Percentiles rank a stretch among this genome's conserved stretches.
Evolutionary conservation across 2,113 vertebrate species (phyloP).

Genomic region (Pyrgilauda ruficollis): DNA sequence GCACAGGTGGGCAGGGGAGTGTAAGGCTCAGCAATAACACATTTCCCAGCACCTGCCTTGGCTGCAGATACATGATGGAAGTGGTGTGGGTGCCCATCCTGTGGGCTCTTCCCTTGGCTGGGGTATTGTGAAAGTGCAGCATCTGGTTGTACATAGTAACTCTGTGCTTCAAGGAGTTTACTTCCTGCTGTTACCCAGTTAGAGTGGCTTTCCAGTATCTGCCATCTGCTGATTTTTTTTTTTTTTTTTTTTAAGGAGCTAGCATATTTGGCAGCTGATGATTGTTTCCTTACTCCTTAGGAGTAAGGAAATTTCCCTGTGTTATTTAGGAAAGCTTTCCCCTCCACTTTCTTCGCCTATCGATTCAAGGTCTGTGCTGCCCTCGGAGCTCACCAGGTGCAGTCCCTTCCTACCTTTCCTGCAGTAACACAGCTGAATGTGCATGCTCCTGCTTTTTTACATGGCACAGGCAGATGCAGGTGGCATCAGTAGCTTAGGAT

Average conservation of each 20-base stretch:
- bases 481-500: not conserved
- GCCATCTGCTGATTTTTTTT: not conserved
- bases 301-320: not conserved
- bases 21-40: fast-evolving
- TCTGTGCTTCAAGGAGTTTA: not conserved
- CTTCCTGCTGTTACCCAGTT: not conserved
- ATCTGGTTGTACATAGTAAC: not conserved
- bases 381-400: not conserved
- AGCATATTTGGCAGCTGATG: not conserved
- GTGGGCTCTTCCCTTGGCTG: no score
- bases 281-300: not conserved
- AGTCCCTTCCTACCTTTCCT: not conserved
- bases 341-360: not conserved
- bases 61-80: not conserved
- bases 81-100: not conserved
- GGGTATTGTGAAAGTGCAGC: not conserved
- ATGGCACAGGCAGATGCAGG: not conserved
- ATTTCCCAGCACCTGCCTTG: not conserved
- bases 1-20: not conserved
- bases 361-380: not conserved
- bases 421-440: not conserved
- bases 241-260: not conserved
- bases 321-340: not conserved
- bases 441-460: not conserved
- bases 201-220: not conserved